Evolutionary conservation across 2,888 invertebrate genomes (phyloP).

Genomic region (Netelia inedita): DNA sequence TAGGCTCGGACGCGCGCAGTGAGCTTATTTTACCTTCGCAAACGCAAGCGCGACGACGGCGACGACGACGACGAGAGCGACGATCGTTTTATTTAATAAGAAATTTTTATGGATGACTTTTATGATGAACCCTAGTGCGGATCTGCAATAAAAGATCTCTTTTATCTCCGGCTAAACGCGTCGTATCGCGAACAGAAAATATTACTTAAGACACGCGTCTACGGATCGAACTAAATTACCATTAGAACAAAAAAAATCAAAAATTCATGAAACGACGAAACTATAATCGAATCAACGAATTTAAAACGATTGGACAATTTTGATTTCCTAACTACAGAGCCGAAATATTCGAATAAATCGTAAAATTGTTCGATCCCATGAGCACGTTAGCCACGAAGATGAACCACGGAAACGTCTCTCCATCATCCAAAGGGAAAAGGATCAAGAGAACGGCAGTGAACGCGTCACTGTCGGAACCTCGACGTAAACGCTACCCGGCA

Average conservation of each 20-base stretch:
- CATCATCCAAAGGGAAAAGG: constrained; percentile 7
- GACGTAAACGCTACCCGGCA: constrained; percentile 32
- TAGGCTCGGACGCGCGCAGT: too few relatives aligned
- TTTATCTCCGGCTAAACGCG: too few relatives aligned
- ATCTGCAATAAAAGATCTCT: not conserved
- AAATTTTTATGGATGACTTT: constrained; percentile 44
- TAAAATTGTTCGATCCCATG: not conserved
- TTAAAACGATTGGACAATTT: too few relatives aligned
- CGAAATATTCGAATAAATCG: not conserved
- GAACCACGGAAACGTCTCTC: not conserved
- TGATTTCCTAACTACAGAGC: too few relatives aligned
- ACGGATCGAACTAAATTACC: not conserved
- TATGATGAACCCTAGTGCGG: constrained; percentile 1
- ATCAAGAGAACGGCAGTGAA: constrained; percentile 62
- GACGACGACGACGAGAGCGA: constrained; percentile 12
- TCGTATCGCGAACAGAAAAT: not conserved
- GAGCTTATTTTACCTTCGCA: not conserved
- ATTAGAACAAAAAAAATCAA: not conserved
- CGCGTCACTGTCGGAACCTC: constrained; percentile 71
- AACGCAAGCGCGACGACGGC: constrained; percentile 17
- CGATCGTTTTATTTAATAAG: constrained; percentile 34
- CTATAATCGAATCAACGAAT: too few relatives aligned
- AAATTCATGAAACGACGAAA: too few relatives aligned
- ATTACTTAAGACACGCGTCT: not conserved
- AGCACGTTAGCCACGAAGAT: not conserved